A percentile compares a stretch with the other conserved stretches of the same genome.
Conservation (phyloP, 2,797 vertebrate species). For the Pyrocephalus nanus region DNA sequence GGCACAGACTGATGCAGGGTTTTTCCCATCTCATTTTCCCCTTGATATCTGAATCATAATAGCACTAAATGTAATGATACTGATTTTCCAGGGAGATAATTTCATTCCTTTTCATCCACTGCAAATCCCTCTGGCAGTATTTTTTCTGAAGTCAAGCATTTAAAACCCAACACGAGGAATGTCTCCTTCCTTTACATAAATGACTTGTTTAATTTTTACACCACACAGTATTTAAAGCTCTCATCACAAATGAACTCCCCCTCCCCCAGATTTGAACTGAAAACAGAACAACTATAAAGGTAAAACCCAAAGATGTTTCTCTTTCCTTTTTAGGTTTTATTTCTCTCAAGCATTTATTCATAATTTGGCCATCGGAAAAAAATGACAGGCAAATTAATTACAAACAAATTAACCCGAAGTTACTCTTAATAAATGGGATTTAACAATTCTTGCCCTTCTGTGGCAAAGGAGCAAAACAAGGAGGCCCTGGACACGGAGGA, state of each 20-base stretch:
- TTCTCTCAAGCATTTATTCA: background rate
- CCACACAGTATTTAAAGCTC: background rate
- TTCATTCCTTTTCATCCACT: background rate
- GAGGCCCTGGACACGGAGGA: background rate
- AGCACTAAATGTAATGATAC: background rate
- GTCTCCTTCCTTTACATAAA: background rate
- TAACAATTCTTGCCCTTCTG: background rate
- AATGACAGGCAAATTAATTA: too few species aligned
- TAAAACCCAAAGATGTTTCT: background rate
- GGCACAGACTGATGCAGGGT: background rate
- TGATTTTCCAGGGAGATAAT: background rate
- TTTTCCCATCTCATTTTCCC: background rate
- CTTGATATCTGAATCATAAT: background rate
- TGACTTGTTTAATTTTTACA: background rate
- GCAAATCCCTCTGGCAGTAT: background rate
- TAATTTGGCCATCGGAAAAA: background rate
- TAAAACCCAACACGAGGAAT: background rate
- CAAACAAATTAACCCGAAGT: background rate
- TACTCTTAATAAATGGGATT: background rate
- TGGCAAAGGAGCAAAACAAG: background rate
- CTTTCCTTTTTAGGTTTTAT: background rate
- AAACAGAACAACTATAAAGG: background rate
- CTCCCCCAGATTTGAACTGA: background rate
- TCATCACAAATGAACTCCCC: background rate
- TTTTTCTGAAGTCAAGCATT: background rate